These are phyloP conservation scores for Octodonta nipae DNA, from an alignment of 2,888 invertebrate genomes.

Conservation along the genomic window DNA sequence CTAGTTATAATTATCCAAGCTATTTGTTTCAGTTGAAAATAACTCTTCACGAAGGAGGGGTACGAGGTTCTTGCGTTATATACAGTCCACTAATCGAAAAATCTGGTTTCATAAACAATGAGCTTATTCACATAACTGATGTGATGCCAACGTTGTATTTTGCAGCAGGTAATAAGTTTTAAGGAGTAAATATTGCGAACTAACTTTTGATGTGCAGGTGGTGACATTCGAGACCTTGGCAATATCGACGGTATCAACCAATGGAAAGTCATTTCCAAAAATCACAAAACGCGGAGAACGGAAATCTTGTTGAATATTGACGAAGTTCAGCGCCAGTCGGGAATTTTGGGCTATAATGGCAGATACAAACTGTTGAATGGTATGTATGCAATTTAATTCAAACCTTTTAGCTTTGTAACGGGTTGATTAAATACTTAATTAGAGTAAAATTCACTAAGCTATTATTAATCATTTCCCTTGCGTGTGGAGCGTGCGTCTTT, in stretches of 20 bases:
- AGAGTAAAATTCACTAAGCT: no score
- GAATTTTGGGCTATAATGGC: slow-evolving; percentile 24
- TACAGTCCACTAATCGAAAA: slow-evolving; percentile 54
- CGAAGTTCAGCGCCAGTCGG: slow-evolving; percentile 28
- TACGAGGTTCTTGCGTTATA: slow-evolving; percentile 61
- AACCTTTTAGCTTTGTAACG: no score
- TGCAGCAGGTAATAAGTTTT: slow-evolving; percentile 20
- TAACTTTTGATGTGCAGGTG: slow-evolving; percentile 29
- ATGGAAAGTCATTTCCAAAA: slow-evolving; percentile 25
- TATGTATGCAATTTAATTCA: no score
- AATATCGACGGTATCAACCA: slow-evolving; percentile 32
- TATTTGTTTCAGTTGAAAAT: slow-evolving; percentile 54
- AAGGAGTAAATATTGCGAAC: not conserved
- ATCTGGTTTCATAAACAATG: slow-evolving; percentile 41
- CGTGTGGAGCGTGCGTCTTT: no score
- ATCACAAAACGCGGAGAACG: slow-evolving; percentile 14
- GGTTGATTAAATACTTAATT: no score
- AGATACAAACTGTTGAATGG: slow-evolving; percentile 29
- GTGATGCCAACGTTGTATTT: slow-evolving; percentile 61
- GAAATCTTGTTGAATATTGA: slow-evolving; percentile 28
- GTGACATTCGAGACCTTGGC: slow-evolving; percentile 21
- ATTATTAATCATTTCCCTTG: no score
- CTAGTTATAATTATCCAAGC: no score
- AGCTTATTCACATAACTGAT: slow-evolving; percentile 67
- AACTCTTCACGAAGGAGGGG: slow-evolving; percentile 74